Percentiles rank a stretch among this genome's conserved stretches.
Evolutionary conservation across 2,113 vertebrate genomes (phyloP).

Genomic region (Recurvirostra avosetta): DNA sequence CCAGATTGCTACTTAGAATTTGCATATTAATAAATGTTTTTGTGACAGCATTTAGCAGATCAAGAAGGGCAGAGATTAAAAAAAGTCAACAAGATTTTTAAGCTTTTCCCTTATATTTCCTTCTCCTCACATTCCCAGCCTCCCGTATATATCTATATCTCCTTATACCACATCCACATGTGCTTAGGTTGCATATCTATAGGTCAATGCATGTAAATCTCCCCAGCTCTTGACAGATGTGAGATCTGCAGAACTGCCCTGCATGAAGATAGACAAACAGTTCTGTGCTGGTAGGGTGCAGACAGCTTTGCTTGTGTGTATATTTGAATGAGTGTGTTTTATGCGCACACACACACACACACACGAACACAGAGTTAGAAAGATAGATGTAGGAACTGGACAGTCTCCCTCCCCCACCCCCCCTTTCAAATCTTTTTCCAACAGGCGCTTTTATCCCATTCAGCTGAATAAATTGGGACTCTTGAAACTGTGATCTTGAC

Average conservation of each 20-base stretch:
- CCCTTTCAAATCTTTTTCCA: conserved; percentile 53
- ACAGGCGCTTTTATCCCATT: conserved; percentile 55
- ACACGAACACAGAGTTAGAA: background rate
- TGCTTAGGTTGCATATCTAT: conserved; percentile 32
- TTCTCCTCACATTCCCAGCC: background rate
- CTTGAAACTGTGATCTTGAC: conserved; percentile 69
- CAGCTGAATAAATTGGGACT: conserved; percentile 65
- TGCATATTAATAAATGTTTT: conserved; percentile 87
- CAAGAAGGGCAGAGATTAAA: conserved; percentile 73
- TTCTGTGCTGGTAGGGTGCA: background rate
- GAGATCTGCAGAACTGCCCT: conserved; percentile 35
- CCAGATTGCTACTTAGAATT: conserved; percentile 84
- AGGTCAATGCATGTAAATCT: conserved; percentile 48
- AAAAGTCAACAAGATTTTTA: conserved; percentile 68
- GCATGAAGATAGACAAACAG: background rate
- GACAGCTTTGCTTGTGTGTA: background rate
- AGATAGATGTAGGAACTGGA: background rate
- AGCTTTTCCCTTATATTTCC: conserved; percentile 39
- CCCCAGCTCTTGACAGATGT: conserved; percentile 5
- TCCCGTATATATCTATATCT: background rate
- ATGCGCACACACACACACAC: background rate
- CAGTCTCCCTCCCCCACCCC: background rate
- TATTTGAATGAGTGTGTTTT: conserved; percentile 5
- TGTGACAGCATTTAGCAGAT: conserved; percentile 81
- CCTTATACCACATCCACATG: background rate